Percentiles rank a stretch among this genome's conserved stretches.
Evolutionary conservation across 2,113 vertebrate species (phyloP).

Genomic region (Leucosticte australis): DNA sequence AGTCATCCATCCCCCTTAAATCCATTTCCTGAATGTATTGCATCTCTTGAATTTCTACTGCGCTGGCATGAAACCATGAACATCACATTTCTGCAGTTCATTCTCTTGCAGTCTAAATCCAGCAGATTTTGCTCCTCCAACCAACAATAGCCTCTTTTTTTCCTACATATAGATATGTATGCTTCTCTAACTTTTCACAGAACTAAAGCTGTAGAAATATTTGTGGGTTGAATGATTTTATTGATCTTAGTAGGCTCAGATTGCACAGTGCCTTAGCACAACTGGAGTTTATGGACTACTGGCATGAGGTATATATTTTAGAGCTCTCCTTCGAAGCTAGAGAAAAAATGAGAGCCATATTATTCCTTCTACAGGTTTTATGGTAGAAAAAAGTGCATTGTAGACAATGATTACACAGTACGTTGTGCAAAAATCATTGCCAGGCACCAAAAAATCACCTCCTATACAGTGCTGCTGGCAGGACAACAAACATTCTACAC

Average conservation of each 20-base stretch:
- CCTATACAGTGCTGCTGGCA: conserved; percentile 9
- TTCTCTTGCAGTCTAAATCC: background rate
- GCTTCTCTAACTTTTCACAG: background rate
- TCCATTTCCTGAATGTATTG: conserved; percentile 4
- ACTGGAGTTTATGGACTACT: conserved; percentile 47
- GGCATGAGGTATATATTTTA: conserved; percentile 39
- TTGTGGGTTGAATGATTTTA: conserved; percentile 46
- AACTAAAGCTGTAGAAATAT: conserved; percentile 15
- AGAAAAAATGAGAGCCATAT: conserved; percentile 48
- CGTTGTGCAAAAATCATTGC: conserved; percentile 34
- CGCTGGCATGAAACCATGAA: conserved; percentile 4
- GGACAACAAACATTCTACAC: conserved; percentile 51
- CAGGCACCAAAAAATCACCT: conserved; percentile 22
- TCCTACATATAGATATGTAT: background rate
- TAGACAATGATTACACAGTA: conserved; percentile 54
- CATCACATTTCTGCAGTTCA: background rate
- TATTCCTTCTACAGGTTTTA: conserved; percentile 55
- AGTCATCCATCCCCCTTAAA: conserved; percentile 37
- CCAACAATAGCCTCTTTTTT: background rate
- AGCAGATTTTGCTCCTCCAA: background rate
- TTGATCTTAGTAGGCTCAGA: conserved; percentile 31
- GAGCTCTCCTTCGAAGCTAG: conserved; percentile 18
- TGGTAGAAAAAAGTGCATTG: conserved; percentile 22
- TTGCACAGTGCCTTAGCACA: conserved; percentile 1
- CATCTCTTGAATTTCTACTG: conserved; percentile 1